Base-by-base conservation (phyloP, 2,113 vertebrate genomes). In the Lucifuga dentata region DNA sequence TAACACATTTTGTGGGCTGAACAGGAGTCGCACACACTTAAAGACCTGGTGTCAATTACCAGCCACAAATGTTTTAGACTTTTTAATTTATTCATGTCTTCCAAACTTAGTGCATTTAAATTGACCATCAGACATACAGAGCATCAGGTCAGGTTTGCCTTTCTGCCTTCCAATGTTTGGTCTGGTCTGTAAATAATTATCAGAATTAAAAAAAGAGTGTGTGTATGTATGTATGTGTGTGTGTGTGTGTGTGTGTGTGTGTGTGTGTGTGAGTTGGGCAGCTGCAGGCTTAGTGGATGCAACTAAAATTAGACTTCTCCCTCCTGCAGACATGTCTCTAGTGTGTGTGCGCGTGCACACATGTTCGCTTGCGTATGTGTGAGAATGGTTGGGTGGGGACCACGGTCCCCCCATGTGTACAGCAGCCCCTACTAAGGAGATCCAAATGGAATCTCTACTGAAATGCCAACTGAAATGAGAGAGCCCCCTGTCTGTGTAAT, bases 381-480 rank as follows among this genome's bases (percentile, higher is more conserved):
- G 79, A 72, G 38, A 16, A 73, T 76, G 61, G 48, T 75, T 80
- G 85, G 65, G 45, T 78, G 71, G 67, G 70, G 80, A 81, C 82
- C 70, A 52, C 35, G 68, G 35, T 36, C 81, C 59, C 64, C 41
- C 75, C 33, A 39, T 59, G 65, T 86, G 80, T 66, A 48, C 72
- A 57, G 75, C 72, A 57, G 75, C 49, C 57, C 68, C 56, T 84
- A 78, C 88, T 80, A 87, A 81, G 78, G 87, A 90, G 89, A 87
- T 85, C 76, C 73, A 57, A 76, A 60, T 63, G 77, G 86, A 89
- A 91, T 91, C 81, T 88, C 57, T 39, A 39, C 81, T 81, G 53
- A 89, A 91, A 90, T 87, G 70, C 81, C 89, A 87, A 66, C 73
- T 52, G 63, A 87, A 89, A 92, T 92, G 83, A 91, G 86, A 91